Base-by-base conservation (phyloP, 2,888 invertebrate genomes). In the Margaritifera margaritifera region DNA sequence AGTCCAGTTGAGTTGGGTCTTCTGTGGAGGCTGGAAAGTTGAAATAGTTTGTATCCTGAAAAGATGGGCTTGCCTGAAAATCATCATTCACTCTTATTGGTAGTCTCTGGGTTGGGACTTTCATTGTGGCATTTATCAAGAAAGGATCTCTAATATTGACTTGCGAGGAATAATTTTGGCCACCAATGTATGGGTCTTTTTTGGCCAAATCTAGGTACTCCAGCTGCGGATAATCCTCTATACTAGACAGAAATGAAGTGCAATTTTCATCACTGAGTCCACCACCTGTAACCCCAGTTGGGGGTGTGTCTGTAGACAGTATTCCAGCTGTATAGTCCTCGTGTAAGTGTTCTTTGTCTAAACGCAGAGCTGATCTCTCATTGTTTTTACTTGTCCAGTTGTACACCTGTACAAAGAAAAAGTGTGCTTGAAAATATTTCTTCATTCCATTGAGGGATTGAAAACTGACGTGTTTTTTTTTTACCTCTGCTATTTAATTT, bases 1-100 rank as follows among this genome's bases (percentile, higher is more conserved):
- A 77, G 62, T 74, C 77, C 31, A 77, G 58, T 51, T 77, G 77
- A 18, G 77, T 77, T 20, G 77, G 77, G 57, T 77, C 77, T 66
- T 77, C 77, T 4, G 74, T 62, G 4, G 65, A 74, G 59, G 74
- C 74, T 2, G 77, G 72, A 64, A 77, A 77, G 31, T 62, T 72
- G 50, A 77, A 77, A 54, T 74, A 74, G 61, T 74, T 72, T 3
- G 63, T 66, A 61, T 77, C 77, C 27, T 66, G 74, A 27, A 72
- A 60, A 1, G 72, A 72, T n/a, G 74, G 74, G 61, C 74, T 74
- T 42, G 74, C 61, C 24, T 72, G 74, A 4, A 72, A 54, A 25
- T 54, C 31, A 2, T 56, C 50, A 52, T 77, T 72, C 51, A 68
- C 72, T 42, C 65, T 64, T 42, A 42, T 11, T 42, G 42, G 42